Evolutionary conservation across 2,113 vertebrate genomes (phyloP).

Genomic region (cattle (Bos taurus)): ARS-UCD2.0 NC_037357.1:105780501-105781000

Average conservation of each 20-base stretch:
- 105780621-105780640: not conserved
- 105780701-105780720: not conserved
- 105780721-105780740: not conserved
- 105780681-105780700: not conserved
- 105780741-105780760: not conserved
- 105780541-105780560: not conserved
- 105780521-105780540: not conserved
- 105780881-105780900: not conserved
- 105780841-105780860: not conserved
- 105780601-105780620: not conserved
- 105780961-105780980: not conserved
- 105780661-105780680: not conserved
- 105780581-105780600: not conserved
- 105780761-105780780: not conserved
- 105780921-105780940: not conserved
- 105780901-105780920: not conserved
- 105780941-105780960: not conserved
- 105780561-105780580: not conserved
- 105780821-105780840: not conserved
- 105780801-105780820: not conserved
- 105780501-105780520: not conserved
- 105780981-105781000: not conserved
- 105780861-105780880: not conserved
- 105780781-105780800: not conserved
- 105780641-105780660: not conserved